These are phyloP conservation scores for Brachionus rubens DNA, from an alignment of 1,140 invertebrate species.

Conservation along the genomic window DNA sequence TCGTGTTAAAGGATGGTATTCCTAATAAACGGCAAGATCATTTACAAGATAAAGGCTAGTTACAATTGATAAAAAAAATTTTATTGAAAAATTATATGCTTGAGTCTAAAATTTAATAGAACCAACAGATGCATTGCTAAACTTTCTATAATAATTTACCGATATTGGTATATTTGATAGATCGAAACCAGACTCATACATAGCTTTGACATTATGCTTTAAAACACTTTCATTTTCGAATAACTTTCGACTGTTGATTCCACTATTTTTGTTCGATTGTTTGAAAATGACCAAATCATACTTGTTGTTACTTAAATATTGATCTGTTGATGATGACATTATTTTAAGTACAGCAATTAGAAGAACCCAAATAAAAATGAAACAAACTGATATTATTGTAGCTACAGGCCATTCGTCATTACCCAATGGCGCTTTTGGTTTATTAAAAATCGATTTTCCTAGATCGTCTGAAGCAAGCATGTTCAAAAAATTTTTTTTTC, in stretches of 20 bases:
- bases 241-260: background rate
- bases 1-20: too few relatives aligned
- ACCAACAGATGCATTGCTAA: background rate
- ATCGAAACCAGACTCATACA: slow-evolving; percentile 2
- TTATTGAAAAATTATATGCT: too few relatives aligned
- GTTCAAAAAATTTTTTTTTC: too few relatives aligned
- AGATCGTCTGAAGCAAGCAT: too few relatives aligned
- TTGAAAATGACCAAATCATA: slow-evolving; percentile 37
- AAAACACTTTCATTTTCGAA: background rate
- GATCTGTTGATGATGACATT: background rate
- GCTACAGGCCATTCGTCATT: background rate
- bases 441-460: slow-evolving; percentile 9
- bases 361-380: background rate
- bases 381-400: slow-evolving; percentile 11
- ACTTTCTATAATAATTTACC: background rate
- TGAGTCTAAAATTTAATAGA: background rate
- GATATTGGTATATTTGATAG: background rate
- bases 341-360: background rate
- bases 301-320: slow-evolving; percentile 23
- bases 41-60: too few relatives aligned
- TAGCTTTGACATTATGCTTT: background rate
- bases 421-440: background rate
- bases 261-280: background rate
- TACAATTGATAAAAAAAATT: too few relatives aligned
- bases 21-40: too few relatives aligned